These are phyloP conservation scores for Stigmatopora argus DNA, from an alignment of 2,113 vertebrate genomes.

Conservation along the genomic window DNA sequence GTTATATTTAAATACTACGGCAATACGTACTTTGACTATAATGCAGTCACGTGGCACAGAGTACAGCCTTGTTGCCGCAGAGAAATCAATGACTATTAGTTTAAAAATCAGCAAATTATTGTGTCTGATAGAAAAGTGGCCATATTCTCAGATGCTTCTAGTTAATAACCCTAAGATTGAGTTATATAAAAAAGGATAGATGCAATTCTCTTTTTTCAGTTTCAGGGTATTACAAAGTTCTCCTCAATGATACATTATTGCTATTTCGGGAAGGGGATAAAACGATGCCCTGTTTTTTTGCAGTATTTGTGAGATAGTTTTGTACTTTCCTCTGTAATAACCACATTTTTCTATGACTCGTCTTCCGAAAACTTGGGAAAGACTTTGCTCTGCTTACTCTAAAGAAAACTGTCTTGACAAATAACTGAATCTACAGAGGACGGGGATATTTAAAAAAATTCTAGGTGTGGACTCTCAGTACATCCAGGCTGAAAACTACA, in stretches of 20 bases:
- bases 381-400: background rate
- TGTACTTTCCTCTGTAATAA: background rate
- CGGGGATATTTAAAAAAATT: background rate
- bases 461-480: background rate
- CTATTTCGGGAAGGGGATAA: background rate
- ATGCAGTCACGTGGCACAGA: no score
- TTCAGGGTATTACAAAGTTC: background rate
- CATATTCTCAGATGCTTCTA: no score
- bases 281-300: background rate
- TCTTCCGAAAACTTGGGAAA: conserved; percentile 1
- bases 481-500: background rate
- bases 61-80: no score
- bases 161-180: no score
- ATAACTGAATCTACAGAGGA: conserved; percentile 3
- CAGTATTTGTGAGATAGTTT: background rate
- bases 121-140: no score
- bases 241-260: conserved; percentile 9
- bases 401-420: background rate
- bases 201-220: no score
- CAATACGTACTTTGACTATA: no score
- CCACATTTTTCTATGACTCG: conserved; percentile 4
- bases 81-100: no score
- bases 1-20: no score
- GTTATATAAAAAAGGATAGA: no score
- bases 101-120: no score